Evolutionary conservation across 2,113 vertebrate species (phyloP), one percentile per base, ranked within the genome.

Genomic region (Poeciliopsis retropinna): DNA sequence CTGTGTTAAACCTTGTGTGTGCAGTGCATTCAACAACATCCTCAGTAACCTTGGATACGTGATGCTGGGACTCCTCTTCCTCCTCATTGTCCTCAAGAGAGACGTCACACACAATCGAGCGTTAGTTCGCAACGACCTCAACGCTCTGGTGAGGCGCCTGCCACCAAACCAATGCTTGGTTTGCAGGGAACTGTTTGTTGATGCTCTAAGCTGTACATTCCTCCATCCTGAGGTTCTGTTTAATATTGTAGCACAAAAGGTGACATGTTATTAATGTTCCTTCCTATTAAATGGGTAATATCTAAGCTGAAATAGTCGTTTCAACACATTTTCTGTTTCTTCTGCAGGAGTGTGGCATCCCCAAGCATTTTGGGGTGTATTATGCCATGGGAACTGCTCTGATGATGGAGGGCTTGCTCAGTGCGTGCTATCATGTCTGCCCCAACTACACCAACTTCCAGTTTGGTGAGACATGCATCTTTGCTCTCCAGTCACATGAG

Each of bases 381-480:
- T 99, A 99, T 0, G 97, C 98, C 78, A 99, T 99, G 98, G 97
- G 97, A 69, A 98, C 96, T 0, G 98, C 98, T 0, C 95, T 99
- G 29, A 99, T 99, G 97, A 99, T 99, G 98, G 97, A 99, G 85
- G 98, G 98, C 5, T 89, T 99, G 30, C 96, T 99, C 54, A 99
- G 98, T 6, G 97, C 97, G 76, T 99, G 98, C 88, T 99, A 99
- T 90, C 98, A 99, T 0, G 97, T 99, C 79, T 99, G 97, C 87
- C 97, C 98, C 64, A 99, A 99, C 92, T 99, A 99, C 81, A 98
- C 98, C 85, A 99, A 99, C 90, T 99, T 99, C 88, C 98, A 99
- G 93, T 99, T 99, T 0, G 98, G 98, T 99, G 83, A 87, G 88
- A 17, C 27, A 19, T 30, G 22, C n/a, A 29, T 12, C 27, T 27